phyloP scores from a whole-genome alignment of 2,888 invertebrate genomes.

The Chrysolina haemoptera region DNA sequence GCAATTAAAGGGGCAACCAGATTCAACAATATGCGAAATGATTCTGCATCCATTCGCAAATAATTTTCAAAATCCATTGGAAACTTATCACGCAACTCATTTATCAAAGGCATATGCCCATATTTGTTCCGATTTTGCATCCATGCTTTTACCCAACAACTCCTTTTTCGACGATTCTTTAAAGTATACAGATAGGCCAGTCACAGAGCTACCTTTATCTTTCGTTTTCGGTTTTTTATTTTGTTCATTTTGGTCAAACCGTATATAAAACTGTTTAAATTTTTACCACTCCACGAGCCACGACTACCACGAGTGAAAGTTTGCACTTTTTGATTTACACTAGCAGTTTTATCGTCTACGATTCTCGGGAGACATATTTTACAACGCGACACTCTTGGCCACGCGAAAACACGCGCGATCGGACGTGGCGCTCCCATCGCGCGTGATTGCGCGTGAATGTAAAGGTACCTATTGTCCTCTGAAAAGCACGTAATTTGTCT shows the following conservation, averaged over 20 bases:
- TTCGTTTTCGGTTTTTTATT: conserved; percentile 8
- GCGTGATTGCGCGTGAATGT: neutral
- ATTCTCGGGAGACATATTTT: neutral
- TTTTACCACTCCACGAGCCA: neutral
- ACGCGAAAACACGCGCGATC: conserved; percentile 1
- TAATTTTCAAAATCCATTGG: conserved; percentile 25
- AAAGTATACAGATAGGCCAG: too few species aligned
- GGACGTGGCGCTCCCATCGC: neutral
- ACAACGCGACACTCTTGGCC: neutral
- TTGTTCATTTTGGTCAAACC: neutral
- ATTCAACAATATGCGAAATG: conserved; percentile 9
- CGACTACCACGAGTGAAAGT: neutral
- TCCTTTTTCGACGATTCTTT: too few species aligned
- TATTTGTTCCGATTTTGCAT: conserved; percentile 12
- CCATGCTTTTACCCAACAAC: conserved; percentile 12
- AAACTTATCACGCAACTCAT: conserved; percentile 17
- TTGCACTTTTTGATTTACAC: neutral
- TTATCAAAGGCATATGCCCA: conserved; percentile 15
- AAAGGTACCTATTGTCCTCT: neutral
- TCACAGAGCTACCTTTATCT: conserved; percentile 1
- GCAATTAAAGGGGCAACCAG: neutral
- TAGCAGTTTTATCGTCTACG: neutral
- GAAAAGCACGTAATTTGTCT: too few species aligned
- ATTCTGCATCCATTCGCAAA: conserved; percentile 20
- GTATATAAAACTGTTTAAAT: conserved; percentile 2